Base-by-base conservation (phyloP, 2,113 vertebrate genomes). In the Petaurus breviceps region DNA sequence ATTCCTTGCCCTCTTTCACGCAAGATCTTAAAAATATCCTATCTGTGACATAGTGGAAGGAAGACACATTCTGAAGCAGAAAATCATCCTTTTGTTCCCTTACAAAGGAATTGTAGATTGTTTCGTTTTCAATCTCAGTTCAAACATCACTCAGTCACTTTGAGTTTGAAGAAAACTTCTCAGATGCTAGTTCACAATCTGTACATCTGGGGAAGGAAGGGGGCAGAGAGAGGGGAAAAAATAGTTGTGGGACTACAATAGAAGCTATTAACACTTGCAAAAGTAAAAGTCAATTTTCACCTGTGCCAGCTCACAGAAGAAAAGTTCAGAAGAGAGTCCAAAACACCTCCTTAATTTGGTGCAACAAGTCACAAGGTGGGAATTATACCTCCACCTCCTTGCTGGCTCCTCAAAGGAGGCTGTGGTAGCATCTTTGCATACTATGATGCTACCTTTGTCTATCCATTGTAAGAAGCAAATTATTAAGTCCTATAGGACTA, bases 401-500 rank as follows among this genome's bases (percentile, higher is more conserved):
- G 0, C 47, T 37, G 2, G 6, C 47, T 53, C 92, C 14, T 51
- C 49, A 0, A 0, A 2, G 19, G 31, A 43, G 90, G n/a, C 90
- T 51, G 51, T 51, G 84, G 52, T 46, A 77, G 77, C 5, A 2
- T 43, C 37, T 91, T 51, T 95, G 94, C 89, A 90, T 46, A 12
- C 46, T 6, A 57, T 25, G 12, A 51, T 50, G 28, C 12, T 90
- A 28, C 47, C 25, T 90, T 90, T 77, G 26, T 23, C 90, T 92
- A 0, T 43, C 93, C 26, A 92, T 77, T 52, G 89, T 77, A 51
- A 68, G 92, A 92, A 51, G 24, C 24, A 0, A 14, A 25, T 6
- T 0, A 0, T 8, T 53, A 19, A 95, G 89, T 93, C 89, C 51
- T 0, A 0, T 0, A 0, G 91, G 46, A 46, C 6, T 43, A 68